Evolutionary conservation across 2,888 invertebrate species (phyloP).

Genomic region (Diarsia rubi): DNA sequence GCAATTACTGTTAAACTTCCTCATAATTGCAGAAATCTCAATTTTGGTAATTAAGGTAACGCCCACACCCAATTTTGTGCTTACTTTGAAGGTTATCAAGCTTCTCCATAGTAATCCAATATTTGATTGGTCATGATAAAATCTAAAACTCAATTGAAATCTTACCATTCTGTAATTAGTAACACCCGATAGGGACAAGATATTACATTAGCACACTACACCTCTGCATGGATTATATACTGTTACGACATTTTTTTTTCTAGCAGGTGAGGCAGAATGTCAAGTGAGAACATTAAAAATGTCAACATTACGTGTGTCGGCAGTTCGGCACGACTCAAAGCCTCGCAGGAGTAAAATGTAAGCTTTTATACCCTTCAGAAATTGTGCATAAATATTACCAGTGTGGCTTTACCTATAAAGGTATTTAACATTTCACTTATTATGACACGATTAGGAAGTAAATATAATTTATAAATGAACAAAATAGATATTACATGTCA

Average conservation of each 20-base stretch:
- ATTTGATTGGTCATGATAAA: not conserved
- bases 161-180: not conserved
- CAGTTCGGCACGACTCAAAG: slow-evolving; percentile 57
- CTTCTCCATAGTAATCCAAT: not conserved
- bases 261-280: slow-evolving; percentile 24
- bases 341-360: slow-evolving; percentile 49
- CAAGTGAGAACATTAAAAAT: slow-evolving; percentile 43
- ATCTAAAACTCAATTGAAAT: slow-evolving; percentile 4
- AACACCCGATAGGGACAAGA: not conserved
- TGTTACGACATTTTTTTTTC: slow-evolving; percentile 38
- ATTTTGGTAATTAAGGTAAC: slow-evolving; percentile 24
- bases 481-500: not conserved
- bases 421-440: slow-evolving; percentile 4
- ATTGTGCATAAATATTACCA: slow-evolving; percentile 56
- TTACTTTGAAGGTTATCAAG: slow-evolving; percentile 13
- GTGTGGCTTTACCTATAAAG: slow-evolving; percentile 26
- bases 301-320: slow-evolving; percentile 53
- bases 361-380: slow-evolving; percentile 52
- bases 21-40: slow-evolving; percentile 20
- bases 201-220: slow-evolving; percentile 8
- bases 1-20: slow-evolving; percentile 43
- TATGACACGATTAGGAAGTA: not conserved
- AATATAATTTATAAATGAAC: not conserved
- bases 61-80: slow-evolving; percentile 7
- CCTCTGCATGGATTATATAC: slow-evolving; percentile 1